Evolutionary conservation across 2,113 vertebrate species (phyloP).

Genomic region (Amia ocellicauda): DNA sequence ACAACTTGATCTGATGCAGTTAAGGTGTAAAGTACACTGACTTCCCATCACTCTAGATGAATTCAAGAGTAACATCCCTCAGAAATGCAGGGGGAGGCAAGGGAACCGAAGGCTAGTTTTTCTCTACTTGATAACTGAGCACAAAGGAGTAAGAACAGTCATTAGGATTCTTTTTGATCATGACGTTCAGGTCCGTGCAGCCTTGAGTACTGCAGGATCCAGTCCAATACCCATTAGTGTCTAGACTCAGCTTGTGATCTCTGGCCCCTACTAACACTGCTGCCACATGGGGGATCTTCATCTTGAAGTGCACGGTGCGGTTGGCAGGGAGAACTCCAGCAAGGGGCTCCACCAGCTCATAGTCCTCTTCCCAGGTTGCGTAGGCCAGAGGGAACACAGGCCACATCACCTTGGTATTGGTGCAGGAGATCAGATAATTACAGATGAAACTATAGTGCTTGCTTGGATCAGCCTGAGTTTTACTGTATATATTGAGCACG

Average conservation of each 20-base stretch:
- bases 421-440: conserved; percentile 73
- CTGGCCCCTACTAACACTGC: conserved; percentile 64
- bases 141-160: conserved; percentile 66
- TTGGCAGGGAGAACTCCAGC: conserved; percentile 64
- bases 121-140: conserved; percentile 67
- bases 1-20: too few species aligned
- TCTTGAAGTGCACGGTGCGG: conserved; percentile 59
- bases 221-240: conserved; percentile 64
- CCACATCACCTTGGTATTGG: conserved; percentile 65
- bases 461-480: conserved; percentile 60
- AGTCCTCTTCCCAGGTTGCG: conserved; percentile 61
- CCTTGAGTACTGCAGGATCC: conserved; percentile 67
- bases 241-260: conserved; percentile 53
- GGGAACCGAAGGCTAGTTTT: too few species aligned
- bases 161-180: conserved; percentile 70
- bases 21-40: too few species aligned
- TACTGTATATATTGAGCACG: conserved; percentile 66
- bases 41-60: too few species aligned
- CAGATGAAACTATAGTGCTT: conserved; percentile 62
- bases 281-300: conserved; percentile 63
- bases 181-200: conserved; percentile 64
- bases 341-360: conserved; percentile 71
- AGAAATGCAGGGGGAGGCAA: too few species aligned
- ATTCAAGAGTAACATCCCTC: too few species aligned
- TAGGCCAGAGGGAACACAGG: conserved; percentile 66